Conservation (phyloP, 2,888 invertebrate species). For the Synanthedon vespiformis region DNA sequence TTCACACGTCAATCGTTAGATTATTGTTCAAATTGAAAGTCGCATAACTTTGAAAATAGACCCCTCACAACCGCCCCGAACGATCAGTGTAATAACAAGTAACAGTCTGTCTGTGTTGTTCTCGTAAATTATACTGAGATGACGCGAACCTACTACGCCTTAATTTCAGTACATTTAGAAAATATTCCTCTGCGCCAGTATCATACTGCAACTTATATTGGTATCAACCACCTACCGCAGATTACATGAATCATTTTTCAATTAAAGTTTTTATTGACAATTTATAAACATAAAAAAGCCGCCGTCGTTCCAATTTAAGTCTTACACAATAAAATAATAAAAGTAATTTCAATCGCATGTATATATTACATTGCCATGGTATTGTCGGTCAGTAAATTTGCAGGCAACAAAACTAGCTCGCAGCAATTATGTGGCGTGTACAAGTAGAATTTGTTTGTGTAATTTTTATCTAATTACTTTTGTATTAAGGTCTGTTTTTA, state of each 20-base stretch:
- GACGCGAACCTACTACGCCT: too few species aligned
- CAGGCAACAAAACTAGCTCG: too few species aligned
- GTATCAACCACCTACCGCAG: neutral
- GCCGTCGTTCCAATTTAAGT: neutral
- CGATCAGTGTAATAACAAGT: neutral
- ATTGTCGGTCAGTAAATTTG: too few species aligned
- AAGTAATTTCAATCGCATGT: neutral
- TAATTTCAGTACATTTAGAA: too few species aligned
- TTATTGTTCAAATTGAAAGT: neutral
- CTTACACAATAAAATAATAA: neutral
- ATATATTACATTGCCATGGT: too few species aligned
- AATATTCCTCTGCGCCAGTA: neutral
- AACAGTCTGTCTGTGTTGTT: neutral
- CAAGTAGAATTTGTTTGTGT: too few species aligned
- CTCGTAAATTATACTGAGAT: too few species aligned
- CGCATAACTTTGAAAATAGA: neutral
- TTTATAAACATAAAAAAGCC: neutral
- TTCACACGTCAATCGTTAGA: too few species aligned
- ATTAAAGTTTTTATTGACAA: neutral
- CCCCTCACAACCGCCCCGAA: neutral
- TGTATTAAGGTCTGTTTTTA: too few species aligned
- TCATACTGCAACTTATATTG: slow-evolving; percentile 3
- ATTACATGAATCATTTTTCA: neutral
- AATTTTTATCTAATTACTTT: too few species aligned
- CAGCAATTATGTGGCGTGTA: too few species aligned